Evolutionary conservation across 2,797 vertebrate species (phyloP).

Genomic region (Hyperoplus immaculatus): DNA sequence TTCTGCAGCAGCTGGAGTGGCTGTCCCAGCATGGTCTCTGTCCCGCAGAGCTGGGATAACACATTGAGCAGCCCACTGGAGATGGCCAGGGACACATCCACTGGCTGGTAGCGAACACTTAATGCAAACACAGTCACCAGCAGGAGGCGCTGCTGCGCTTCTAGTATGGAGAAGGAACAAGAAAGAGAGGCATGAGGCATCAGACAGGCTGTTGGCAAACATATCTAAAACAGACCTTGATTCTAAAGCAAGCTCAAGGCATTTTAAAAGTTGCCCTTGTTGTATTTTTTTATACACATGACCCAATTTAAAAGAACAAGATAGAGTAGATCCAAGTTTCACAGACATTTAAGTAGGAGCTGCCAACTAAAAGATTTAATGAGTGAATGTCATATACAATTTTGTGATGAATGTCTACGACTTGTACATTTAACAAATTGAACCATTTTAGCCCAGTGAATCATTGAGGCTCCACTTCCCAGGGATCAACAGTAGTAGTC

Average conservation of each 20-base stretch:
- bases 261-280: background rate
- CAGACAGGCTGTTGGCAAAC: background rate
- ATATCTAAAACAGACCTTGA: background rate
- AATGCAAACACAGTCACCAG: constrained; percentile 97
- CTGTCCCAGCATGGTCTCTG: constrained; percentile 96
- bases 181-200: background rate
- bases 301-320: background rate
- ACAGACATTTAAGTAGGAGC: background rate
- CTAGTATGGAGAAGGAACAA: constrained; percentile 61
- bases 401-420: background rate
- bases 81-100: constrained; percentile 96
- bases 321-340: background rate
- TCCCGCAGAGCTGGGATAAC: constrained; percentile 95
- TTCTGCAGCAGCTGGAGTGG: constrained; percentile 95
- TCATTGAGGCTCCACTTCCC: background rate
- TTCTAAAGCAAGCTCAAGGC: background rate
- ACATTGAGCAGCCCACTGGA: constrained; percentile 96
- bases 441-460: background rate
- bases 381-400: background rate
- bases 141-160: constrained; percentile 97
- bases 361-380: background rate
- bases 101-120: constrained; percentile 97
- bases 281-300: background rate
- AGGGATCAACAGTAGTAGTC: background rate
- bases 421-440: background rate